Percentiles rank a stretch among this genome's conserved stretches.
phyloP scores from a whole-genome alignment of 2,113 vertebrate genomes.

The Pomatostomus ruficeps region DNA sequence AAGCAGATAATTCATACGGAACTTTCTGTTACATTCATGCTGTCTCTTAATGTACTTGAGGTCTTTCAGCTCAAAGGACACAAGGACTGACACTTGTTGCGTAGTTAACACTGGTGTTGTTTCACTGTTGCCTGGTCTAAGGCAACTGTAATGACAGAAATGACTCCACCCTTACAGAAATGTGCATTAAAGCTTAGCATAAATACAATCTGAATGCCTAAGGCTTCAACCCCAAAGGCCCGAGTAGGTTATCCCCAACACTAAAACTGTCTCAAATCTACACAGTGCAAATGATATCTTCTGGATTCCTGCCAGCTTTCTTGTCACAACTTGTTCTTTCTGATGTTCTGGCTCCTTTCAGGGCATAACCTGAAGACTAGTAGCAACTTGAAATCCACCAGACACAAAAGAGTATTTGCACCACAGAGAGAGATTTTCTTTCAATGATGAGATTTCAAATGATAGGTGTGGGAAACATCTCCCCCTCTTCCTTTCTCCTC shows the following conservation, averaged over 20 bases:
- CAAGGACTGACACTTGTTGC: not conserved
- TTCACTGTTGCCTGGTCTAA: not conserved
- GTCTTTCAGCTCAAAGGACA: not conserved
- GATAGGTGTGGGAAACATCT: conserved; percentile 23
- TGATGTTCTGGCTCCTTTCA: not conserved
- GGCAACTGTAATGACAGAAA: not conserved
- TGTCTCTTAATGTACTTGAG: not conserved
- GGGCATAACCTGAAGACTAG: conserved; percentile 24
- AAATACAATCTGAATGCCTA: not conserved
- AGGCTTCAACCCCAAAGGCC: not conserved
- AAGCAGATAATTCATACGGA: not conserved
- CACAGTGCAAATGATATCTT: not conserved
- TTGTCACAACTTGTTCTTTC: conserved; percentile 16
- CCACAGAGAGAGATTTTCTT: conserved; percentile 10
- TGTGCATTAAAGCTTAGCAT: not conserved
- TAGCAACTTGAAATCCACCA: conserved; percentile 22
- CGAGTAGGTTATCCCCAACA: not conserved
- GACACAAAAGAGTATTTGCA: not conserved
- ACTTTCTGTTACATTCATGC: not conserved
- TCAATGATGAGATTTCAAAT: conserved; percentile 3
- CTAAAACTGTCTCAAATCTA: not conserved
- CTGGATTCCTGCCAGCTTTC: conserved; percentile 16
- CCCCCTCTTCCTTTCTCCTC: not conserved
- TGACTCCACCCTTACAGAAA: not conserved
- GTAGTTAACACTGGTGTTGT: not conserved